Evolutionary conservation across 1,140 invertebrate genomes (phyloP), one percentile per base, ranked within the genome.

Genomic region (Hycleus cichorii): DNA sequence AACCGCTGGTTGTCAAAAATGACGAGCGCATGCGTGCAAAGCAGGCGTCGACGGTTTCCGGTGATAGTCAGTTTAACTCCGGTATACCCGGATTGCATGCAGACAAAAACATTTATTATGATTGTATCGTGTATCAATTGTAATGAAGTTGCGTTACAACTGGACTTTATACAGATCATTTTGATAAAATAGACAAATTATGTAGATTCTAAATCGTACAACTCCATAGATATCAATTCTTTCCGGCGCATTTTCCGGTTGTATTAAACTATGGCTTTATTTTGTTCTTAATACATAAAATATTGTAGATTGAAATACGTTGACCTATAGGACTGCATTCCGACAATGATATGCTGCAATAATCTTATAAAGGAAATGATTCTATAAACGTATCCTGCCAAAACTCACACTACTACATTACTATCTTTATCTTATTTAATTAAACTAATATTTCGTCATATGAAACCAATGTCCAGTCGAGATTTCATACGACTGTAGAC

Each of bases 61-160:
- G 51, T 32, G 51, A 53, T 53, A 53, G 51, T 53, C 51, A 53
- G 51, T 53, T 53, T 53, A 45, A 53, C 51, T 53, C 52, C 46
- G 32, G 47, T 3, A 32, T 7, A 5, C 32, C 32, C 4, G 32
- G 46, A 42, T 57, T 54, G 56, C 60, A 60, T 60, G 58, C 53
- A 9, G 58, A 47, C 18, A 39, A 26, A 45, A 50, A 58, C 60
- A 62, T 62, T 62, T 62, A 49, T 62, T 59, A 59, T 58, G 60
- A 63, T 63, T 55, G 57, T 63, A 63, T 63, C 60, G 48, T 59
- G 49, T 60, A 60, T 58, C 59, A 63, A 47, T 60, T 63, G 57
- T 63, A 63, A 63, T 63, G 61, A 63, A 63, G 61, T 63, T 63
- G 57, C 61, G 61, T 58, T 25, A 58, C 44, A 58, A 18, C 47